Conservation (phyloP, 2,797 vertebrate genomes). For the Leptodactylus fallax region DNA sequence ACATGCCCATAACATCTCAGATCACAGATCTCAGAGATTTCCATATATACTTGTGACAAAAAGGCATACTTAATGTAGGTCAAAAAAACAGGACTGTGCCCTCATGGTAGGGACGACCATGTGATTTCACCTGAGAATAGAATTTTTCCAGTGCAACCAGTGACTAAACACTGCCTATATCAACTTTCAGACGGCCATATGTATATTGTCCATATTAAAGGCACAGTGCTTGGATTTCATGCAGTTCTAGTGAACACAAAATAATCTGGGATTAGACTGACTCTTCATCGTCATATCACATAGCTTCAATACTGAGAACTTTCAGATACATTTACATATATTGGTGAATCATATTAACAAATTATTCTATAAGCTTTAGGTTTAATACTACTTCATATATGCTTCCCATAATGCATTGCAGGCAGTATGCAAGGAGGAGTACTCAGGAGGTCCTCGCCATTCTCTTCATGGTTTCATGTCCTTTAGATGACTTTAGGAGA, state of each 20-base stretch:
- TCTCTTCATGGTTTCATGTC: constrained; percentile 10
- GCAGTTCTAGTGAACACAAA: background rate
- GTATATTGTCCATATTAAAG: background rate
- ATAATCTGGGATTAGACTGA: background rate
- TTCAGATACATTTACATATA: too few relatives aligned
- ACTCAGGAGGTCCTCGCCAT: background rate
- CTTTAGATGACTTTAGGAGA: constrained; percentile 57
- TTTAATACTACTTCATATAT: too few relatives aligned
- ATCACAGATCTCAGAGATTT: background rate
- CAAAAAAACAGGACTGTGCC: background rate
- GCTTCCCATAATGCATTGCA: background rate
- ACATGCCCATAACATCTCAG: background rate
- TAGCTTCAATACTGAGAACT: too few relatives aligned
- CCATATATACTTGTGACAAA: background rate
- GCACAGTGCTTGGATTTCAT: background rate
- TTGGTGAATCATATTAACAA: too few relatives aligned
- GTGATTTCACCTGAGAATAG: background rate
- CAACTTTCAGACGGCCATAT: background rate
- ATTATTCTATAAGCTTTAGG: too few relatives aligned
- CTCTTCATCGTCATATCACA: background rate
- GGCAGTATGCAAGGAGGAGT: background rate
- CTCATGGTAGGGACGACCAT: background rate
- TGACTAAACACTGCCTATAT: background rate
- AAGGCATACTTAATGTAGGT: background rate
- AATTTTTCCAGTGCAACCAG: background rate